Base-by-base conservation (phyloP, 2,797 vertebrate species). In the Lagorchestes hirsutus region DNA sequence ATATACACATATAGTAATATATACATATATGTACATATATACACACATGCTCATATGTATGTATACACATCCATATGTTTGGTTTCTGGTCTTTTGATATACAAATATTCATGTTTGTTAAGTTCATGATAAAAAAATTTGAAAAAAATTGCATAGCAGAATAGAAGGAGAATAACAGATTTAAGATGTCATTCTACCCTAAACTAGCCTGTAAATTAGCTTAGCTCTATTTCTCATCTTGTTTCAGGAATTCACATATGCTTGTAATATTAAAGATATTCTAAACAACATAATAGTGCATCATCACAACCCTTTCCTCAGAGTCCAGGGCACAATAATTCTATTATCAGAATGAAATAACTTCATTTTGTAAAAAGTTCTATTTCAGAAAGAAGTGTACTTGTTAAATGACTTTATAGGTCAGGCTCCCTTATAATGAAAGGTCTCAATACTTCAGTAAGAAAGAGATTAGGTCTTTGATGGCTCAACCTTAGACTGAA, bases 161-260 rank as follows among this genome's bases (percentile, higher is more conserved):
- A 0, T 96, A 9, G 96, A 96, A 56, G 96, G 91, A 34, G 92
- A 93, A 58, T 92, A 34, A 92, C 57, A 67, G n/a, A 96, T 87
- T 96, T 96, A 92, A 95, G 95, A 96, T 94, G 55, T 22, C 14
- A 57, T 8, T 93, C 24, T 40, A 92, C 24, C 95, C 4, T 82
- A 92, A 58, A 93, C 50, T 91, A 62, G 3, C 92, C 52, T 62
- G 40, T 0, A 96, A 18, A 24, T 96, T 54, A 46, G 24, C 93
- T 18, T 54, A 58, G 57, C 18, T 95, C 62, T n/a, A 5, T 91
- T 93, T 90, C 59, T 93, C 22, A 24, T 90, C 92, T 96, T 93
- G 54, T 96, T 93, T 95, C 29, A 95, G 11, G 90, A 16, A 8
- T 9, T 82, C 40, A 82, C 2, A 27, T 27, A 8, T 56, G 12